phyloP scores from a whole-genome alignment of 2,113 vertebrate species.

The Litocranius walleri region DNA sequence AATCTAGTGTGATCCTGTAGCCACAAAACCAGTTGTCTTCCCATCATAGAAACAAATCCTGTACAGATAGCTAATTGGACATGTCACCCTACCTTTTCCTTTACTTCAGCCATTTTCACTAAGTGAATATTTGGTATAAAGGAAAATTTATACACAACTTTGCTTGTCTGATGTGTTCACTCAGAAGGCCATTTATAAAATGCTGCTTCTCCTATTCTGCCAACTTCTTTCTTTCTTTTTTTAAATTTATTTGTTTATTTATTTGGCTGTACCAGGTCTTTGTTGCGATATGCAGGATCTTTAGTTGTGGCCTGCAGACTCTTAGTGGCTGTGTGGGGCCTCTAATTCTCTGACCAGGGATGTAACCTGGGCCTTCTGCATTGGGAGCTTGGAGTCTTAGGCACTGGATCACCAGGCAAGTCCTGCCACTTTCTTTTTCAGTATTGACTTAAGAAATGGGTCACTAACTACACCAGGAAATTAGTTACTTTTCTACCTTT shows the following conservation, averaged over 20 bases:
- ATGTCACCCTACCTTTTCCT: neutral
- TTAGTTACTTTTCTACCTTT: neutral
- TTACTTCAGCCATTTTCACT: neutral
- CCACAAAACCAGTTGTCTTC: constrained; percentile 28
- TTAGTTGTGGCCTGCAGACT: neutral
- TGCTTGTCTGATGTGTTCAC: neutral
- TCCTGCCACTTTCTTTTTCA: neutral
- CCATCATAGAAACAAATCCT: neutral
- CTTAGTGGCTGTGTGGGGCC: neutral
- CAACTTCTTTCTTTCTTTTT: neutral
- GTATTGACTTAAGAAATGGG: neutral
- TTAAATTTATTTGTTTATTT: neutral
- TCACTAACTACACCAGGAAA: neutral
- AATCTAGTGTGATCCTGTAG: constrained; percentile 28
- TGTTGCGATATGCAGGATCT: neutral
- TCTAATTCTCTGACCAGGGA: neutral
- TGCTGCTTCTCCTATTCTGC: neutral
- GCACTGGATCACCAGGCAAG: neutral
- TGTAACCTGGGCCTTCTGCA: neutral
- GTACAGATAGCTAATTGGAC: neutral
- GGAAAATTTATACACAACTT: neutral
- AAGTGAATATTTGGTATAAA: neutral
- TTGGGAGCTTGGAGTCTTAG: neutral
- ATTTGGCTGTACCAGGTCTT: neutral
- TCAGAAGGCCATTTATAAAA: constrained; percentile 15